These are phyloP conservation scores for Pteronura brasiliensis DNA, from an alignment of 2,113 vertebrate genomes.

Conservation along the genomic window DNA sequence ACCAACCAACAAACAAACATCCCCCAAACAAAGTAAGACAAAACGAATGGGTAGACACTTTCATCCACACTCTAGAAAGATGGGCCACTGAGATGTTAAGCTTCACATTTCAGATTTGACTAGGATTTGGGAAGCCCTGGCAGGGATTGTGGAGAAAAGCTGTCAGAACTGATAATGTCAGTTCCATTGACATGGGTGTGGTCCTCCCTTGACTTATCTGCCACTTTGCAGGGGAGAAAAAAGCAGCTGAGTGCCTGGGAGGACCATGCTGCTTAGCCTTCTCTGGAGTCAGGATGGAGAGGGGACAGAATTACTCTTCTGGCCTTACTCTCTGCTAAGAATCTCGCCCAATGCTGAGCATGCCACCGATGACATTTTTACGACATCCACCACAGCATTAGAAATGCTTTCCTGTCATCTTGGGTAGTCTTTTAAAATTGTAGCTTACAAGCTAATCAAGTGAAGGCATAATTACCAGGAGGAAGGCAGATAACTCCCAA, in stretches of 20 bases:
- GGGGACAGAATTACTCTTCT: neutral
- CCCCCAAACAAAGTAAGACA: neutral
- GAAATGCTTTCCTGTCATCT: neutral
- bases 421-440: neutral
- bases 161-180: neutral
- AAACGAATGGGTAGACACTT: neutral
- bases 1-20: neutral
- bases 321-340: neutral
- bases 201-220: neutral
- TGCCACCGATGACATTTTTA: neutral
- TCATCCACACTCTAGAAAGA: neutral
- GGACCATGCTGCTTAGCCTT: neutral
- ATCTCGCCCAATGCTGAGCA: neutral
- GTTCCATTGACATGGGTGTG: neutral
- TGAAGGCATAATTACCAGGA: neutral
- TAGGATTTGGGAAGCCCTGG: neutral
- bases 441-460: neutral
- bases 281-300: neutral
- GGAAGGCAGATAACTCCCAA: neutral
- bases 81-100: too few relatives aligned
- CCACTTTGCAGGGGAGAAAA: neutral
- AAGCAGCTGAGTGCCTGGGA: neutral
- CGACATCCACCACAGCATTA: neutral
- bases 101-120: neutral
- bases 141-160: too few relatives aligned